Conservation (phyloP, 2,113 vertebrate genomes). For the Setophaga petechia region DNA sequence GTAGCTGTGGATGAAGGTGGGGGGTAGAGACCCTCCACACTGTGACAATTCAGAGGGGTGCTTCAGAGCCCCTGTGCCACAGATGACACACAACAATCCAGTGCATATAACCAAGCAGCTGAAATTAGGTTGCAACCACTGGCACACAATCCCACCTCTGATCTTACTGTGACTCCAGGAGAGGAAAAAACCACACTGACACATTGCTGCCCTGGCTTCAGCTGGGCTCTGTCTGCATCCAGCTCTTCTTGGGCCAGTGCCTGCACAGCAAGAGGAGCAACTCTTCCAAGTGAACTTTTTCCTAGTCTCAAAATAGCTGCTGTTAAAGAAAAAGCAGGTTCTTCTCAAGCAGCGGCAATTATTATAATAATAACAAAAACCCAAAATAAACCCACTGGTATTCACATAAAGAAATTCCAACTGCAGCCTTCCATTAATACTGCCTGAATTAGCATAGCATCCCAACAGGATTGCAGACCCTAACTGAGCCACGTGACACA, state of each 20-base stretch:
- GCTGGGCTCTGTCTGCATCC: neutral
- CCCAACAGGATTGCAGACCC: neutral
- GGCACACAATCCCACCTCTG: neutral
- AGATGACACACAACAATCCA: neutral
- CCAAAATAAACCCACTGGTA: neutral
- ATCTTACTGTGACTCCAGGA: neutral
- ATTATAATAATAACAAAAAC: neutral
- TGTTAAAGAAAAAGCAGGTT: neutral
- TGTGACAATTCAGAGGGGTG: neutral
- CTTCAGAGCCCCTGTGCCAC: neutral
- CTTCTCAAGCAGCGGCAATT: neutral
- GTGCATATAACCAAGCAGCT: neutral
- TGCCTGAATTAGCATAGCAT: neutral
- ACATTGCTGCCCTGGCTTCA: neutral
- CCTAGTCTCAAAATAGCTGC: neutral
- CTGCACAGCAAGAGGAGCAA: neutral
- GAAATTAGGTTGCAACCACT: neutral
- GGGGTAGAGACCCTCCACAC: neutral
- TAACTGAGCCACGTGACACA: accelerated
- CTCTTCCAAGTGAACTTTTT: neutral
- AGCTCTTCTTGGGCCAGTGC: neutral
- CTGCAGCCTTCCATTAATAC: neutral
- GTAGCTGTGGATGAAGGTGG: neutral
- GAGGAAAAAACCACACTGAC: neutral
- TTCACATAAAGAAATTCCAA: neutral